These are phyloP conservation scores for Oceanodroma tethys DNA, from an alignment of 2,113 vertebrate species.

Conservation along the genomic window DNA sequence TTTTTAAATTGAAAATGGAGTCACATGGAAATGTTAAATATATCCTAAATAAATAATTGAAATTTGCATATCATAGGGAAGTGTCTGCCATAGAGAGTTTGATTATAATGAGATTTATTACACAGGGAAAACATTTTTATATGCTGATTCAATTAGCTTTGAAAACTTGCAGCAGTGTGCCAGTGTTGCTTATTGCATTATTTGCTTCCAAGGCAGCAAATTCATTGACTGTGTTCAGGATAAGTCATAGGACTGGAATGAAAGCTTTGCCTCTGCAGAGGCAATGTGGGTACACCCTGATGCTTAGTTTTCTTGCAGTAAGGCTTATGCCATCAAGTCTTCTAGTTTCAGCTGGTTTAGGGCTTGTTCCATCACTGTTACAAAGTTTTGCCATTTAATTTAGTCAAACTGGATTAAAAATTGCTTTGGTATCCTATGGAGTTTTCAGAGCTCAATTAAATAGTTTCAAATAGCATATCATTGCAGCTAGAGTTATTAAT, in stretches of 20 bases:
- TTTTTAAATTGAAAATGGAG: not conserved
- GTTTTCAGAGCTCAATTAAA: constrained; percentile 17
- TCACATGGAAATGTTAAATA: constrained; percentile 1
- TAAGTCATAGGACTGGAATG: not conserved
- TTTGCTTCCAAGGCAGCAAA: not conserved
- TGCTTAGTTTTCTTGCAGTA: not conserved
- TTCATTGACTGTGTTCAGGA: not conserved
- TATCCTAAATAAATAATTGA: constrained; percentile 43
- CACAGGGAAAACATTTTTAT: constrained; percentile 20
- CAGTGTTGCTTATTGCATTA: not conserved
- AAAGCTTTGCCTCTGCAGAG: not conserved
- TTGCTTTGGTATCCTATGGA: not conserved
- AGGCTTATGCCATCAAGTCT: not conserved
- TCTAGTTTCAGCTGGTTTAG: not conserved
- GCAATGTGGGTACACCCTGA: not conserved
- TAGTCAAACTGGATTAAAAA: not conserved
- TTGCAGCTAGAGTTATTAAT: not conserved
- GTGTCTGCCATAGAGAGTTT: not conserved
- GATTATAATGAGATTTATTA: constrained; percentile 38
- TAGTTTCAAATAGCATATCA: constrained; percentile 45
- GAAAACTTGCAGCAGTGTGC: not conserved
- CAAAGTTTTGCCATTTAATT: not conserved
- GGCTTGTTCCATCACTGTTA: not conserved
- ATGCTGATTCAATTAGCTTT: constrained; percentile 36
- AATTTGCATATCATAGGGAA: constrained; percentile 47